Evolutionary conservation across 2,888 invertebrate species (phyloP).

Genomic region (Blera fallax): DNA sequence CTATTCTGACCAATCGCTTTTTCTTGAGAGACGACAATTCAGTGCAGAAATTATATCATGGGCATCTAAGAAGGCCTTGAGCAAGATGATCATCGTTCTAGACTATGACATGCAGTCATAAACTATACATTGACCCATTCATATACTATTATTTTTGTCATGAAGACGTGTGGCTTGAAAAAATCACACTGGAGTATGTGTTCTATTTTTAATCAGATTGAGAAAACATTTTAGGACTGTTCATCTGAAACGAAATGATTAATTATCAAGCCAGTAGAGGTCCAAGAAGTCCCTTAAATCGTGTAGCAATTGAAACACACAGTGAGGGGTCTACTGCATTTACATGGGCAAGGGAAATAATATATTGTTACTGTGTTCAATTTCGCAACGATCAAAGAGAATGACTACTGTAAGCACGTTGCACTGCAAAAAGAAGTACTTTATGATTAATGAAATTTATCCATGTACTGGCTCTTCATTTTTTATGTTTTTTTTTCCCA

Average conservation of each 20-base stretch:
- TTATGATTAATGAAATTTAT: conserved; percentile 23
- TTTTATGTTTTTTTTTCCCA: background rate
- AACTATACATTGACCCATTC: too few relatives aligned
- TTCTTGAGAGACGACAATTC: too few relatives aligned
- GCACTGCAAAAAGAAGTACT: background rate
- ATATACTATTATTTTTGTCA: too few relatives aligned
- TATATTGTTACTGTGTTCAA: background rate
- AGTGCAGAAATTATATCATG: too few relatives aligned
- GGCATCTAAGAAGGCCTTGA: too few relatives aligned
- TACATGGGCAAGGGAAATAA: background rate
- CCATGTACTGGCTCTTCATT: background rate
- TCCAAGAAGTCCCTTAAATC: background rate
- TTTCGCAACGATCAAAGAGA: conserved; percentile 35
- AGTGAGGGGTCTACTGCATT: background rate
- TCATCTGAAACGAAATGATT: conserved; percentile 3
- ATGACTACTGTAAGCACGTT: conserved; percentile 1
- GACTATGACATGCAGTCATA: too few relatives aligned
- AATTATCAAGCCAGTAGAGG: conserved; percentile 1
- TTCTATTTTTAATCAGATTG: background rate
- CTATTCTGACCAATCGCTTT: too few relatives aligned
- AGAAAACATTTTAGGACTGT: background rate
- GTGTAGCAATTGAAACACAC: too few relatives aligned
- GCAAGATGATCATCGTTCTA: too few relatives aligned
- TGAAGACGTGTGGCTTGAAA: too few relatives aligned
- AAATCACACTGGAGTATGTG: too few relatives aligned